Conservation (phyloP, 2,888 invertebrate species). For the Drosophila crucigera region DNA sequence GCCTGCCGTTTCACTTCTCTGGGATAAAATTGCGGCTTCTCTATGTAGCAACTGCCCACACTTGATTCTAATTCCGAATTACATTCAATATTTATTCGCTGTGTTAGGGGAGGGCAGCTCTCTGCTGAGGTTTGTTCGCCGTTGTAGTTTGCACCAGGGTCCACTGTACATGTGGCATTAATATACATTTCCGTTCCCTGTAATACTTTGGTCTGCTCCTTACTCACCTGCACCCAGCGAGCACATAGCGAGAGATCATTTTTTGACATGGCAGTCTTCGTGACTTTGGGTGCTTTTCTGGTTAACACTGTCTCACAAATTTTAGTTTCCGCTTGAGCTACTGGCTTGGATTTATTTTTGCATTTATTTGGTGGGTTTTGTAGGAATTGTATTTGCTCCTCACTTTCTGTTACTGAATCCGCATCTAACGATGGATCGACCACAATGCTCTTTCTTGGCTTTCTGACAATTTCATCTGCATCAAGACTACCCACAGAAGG, state of each 20-base stretch:
- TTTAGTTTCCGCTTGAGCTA: slow-evolving; percentile 1
- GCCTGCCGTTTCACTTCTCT: neutral
- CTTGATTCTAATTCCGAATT: slow-evolving; percentile 11
- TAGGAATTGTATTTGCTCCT: neutral
- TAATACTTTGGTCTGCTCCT: slow-evolving; percentile 39
- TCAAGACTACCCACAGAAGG: slow-evolving; percentile 2
- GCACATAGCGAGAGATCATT: slow-evolving; percentile 49
- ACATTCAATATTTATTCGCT: neutral
- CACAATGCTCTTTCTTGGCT: slow-evolving; percentile 2
- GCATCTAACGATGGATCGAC: neutral
- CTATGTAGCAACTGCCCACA: neutral
- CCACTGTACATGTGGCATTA: slow-evolving; percentile 14
- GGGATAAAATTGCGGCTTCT: neutral
- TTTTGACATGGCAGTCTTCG: neutral
- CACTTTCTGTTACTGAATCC: slow-evolving; percentile 15
- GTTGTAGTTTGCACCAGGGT: neutral
- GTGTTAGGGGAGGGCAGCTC: neutral
- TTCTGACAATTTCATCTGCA: slow-evolving; percentile 4
- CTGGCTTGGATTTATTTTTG: slow-evolving; percentile 4
- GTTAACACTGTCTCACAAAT: neutral
- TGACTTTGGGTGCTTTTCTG: neutral
- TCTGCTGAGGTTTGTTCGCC: slow-evolving; percentile 5
- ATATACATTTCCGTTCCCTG: slow-evolving; percentile 58
- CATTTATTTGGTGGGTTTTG: neutral
- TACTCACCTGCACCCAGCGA: slow-evolving; percentile 64